Conservation (phyloP, 2,113 vertebrate species). For the Salvator merianae region DNA sequence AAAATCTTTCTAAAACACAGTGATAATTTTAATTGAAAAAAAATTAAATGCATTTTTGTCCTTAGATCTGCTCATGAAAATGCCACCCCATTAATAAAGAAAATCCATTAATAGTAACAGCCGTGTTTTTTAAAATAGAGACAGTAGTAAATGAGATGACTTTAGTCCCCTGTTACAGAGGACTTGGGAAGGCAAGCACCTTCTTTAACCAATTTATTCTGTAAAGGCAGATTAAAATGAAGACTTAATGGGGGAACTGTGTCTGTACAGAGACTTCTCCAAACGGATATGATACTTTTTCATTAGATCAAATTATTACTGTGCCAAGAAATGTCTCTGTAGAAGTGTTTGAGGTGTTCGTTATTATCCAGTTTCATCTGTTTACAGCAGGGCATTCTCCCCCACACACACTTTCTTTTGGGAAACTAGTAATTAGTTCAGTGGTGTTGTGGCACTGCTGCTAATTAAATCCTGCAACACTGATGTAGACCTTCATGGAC, state of each 20-base stretch:
- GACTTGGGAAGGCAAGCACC: constrained; percentile 4
- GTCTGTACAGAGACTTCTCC: constrained; percentile 11
- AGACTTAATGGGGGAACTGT: constrained; percentile 1
- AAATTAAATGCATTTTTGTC: constrained; percentile 2
- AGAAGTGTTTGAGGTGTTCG: constrained; percentile 57
- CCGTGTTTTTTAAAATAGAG: constrained; percentile 18
- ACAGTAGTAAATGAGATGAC: constrained; percentile 19
- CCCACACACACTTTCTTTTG: constrained; percentile 37
- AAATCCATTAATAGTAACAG: constrained; percentile 37
- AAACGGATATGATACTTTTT: background rate
- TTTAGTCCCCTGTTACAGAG: constrained; percentile 18
- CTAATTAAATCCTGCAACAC: constrained; percentile 74
- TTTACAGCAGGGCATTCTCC: constrained; percentile 57
- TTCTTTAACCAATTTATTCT: constrained; percentile 17
- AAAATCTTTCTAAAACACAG: background rate
- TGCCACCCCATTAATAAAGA: background rate
- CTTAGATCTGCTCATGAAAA: constrained; percentile 30
- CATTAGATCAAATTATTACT: constrained; percentile 8
- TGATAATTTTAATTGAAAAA: background rate
- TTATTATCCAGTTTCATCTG: constrained; percentile 74
- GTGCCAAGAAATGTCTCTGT: constrained; percentile 32
- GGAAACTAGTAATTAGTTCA: constrained; percentile 66
- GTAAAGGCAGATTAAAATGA: constrained; percentile 9
- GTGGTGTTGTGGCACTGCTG: constrained; percentile 47
- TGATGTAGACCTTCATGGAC: constrained; percentile 38